A percentile compares a stretch with the other conserved stretches of the same genome.
Conservation (phyloP, 2,888 invertebrate species). For the Lepas anatifera region DNA sequence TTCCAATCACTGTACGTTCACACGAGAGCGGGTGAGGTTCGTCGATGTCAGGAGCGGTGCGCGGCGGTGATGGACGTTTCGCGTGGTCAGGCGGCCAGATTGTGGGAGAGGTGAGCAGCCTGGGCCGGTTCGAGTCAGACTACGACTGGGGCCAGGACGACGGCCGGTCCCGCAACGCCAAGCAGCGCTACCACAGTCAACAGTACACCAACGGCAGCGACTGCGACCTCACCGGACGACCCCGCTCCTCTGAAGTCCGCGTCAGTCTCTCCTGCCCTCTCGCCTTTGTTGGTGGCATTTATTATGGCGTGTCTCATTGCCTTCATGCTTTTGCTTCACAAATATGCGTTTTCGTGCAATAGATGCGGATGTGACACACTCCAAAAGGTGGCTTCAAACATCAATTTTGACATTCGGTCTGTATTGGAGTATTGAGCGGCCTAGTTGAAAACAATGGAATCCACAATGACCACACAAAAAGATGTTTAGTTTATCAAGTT, state of each 20-base stretch:
- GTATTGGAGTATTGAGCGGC: no score
- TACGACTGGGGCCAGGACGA: conserved; percentile 32
- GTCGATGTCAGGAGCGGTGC: neutral
- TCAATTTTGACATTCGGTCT: no score
- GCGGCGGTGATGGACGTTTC: neutral
- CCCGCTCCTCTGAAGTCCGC: conserved; percentile 35
- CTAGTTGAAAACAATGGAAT: no score
- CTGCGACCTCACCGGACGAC: conserved; percentile 36
- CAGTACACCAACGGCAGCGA: conserved; percentile 35
- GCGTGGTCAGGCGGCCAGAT: conserved; percentile 31
- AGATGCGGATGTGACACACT: no score
- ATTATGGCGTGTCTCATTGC: no score
- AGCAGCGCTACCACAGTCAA: conserved; percentile 32
- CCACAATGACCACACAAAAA: no score
- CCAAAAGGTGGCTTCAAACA: no score
- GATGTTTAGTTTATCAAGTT: no score
- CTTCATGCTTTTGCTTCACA: no score
- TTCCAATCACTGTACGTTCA: neutral
- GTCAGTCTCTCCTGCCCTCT: no score
- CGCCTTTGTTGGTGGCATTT: no score
- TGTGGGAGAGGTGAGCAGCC: conserved; percentile 29
- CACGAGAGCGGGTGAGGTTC: neutral
- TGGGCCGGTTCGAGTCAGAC: conserved; percentile 35
- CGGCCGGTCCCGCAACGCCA: conserved; percentile 22
- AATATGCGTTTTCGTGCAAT: no score